phyloP scores from a whole-genome alignment of 1,140 invertebrate species.

The Megalopta genalis region DNA sequence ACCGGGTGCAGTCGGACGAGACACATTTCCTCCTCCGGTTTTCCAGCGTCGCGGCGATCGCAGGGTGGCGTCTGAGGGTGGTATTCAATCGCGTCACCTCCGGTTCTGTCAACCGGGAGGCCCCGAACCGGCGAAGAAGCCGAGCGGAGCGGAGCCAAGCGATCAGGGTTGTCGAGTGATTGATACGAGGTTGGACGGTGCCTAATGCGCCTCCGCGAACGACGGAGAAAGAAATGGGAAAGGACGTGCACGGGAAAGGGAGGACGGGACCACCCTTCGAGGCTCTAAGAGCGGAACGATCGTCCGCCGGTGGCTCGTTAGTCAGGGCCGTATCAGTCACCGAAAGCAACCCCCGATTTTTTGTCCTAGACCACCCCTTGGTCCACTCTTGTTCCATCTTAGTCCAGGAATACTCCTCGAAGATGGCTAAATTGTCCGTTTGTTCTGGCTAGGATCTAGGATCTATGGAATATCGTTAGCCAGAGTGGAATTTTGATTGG shows the following conservation, averaged over 20 bases:
- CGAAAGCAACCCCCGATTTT: conserved; percentile 75
- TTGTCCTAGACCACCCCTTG: conserved; percentile 48
- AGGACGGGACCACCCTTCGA: conserved; percentile 69
- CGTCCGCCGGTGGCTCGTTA: conserved; percentile 72
- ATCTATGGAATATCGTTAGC: too few relatives aligned
- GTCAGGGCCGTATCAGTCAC: conserved; percentile 77
- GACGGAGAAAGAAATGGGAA: conserved; percentile 42
- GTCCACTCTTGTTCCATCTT: conserved; percentile 20
- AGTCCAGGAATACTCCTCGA: conserved; percentile 64
- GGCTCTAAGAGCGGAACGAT: conserved; percentile 75
- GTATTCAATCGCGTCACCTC: conserved; percentile 76
- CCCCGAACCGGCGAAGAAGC: conserved; percentile 43
- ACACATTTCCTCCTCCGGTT: conserved; percentile 44
- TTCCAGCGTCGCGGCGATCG: conserved; percentile 47
- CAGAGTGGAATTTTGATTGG: too few relatives aligned
- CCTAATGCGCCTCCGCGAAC: conserved; percentile 68
- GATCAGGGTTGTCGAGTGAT: conserved; percentile 65
- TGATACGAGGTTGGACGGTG: conserved; percentile 76
- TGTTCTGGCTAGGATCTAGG: conserved; percentile 52
- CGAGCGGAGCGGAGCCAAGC: conserved; percentile 3
- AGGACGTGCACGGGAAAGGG: conserved; percentile 30
- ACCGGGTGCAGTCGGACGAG: conserved; percentile 33
- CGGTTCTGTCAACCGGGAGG: conserved; percentile 69
- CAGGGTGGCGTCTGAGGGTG: conserved; percentile 46
- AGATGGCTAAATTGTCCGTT: conserved; percentile 75